These are phyloP conservation scores for Zosterops borbonicus DNA, from an alignment of 2,113 vertebrate genomes.

Conservation along the genomic window DNA sequence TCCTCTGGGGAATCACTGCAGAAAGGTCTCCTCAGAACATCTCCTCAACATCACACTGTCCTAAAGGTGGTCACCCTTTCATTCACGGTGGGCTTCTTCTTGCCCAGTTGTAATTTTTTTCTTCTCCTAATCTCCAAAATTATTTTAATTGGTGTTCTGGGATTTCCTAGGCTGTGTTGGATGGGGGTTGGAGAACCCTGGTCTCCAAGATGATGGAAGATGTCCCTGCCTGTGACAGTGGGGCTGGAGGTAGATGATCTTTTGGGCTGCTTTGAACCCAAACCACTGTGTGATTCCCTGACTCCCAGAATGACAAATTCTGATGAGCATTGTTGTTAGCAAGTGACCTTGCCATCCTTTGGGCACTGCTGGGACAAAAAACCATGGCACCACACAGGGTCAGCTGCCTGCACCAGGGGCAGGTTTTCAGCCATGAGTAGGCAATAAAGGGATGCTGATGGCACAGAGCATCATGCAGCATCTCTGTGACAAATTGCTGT, in stretches of 20 bases:
- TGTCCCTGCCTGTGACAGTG: fast-evolving
- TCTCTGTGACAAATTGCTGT: background rate
- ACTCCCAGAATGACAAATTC: background rate
- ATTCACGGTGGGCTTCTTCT: background rate
- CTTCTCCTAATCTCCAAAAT: background rate
- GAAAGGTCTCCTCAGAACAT: background rate
- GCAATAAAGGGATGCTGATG: background rate
- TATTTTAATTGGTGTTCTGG: background rate
- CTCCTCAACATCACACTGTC: background rate
- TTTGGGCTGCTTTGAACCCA: background rate
- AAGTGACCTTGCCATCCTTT: background rate
- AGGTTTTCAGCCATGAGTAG: background rate
- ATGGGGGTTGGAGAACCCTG: background rate
- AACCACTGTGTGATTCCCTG: background rate
- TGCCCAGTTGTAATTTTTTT: background rate
- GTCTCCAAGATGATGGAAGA: background rate
- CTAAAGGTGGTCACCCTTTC: background rate
- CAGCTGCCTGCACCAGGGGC: background rate
- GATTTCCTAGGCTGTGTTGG: background rate
- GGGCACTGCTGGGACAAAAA: background rate
- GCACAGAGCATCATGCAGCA: background rate
- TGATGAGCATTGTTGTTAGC: background rate
- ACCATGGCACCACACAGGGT: background rate
- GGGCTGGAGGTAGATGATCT: background rate
- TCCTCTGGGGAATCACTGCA: background rate